Percentiles rank a stretch among this genome's conserved stretches.
phyloP scores from a whole-genome alignment of 2,797 vertebrate species.

The Vipera ursinii region DNA sequence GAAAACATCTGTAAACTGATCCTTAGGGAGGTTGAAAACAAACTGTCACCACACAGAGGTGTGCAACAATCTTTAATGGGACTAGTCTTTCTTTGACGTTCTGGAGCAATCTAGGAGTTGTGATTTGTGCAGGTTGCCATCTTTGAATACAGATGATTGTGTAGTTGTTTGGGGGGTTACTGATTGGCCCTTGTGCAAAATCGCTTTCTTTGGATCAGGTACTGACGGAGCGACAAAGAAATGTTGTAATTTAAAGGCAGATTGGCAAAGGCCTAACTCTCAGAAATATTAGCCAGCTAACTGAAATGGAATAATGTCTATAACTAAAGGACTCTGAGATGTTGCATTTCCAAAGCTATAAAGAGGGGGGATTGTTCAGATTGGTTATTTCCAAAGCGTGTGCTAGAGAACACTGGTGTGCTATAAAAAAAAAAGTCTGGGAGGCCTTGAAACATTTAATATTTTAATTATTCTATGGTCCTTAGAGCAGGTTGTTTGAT shows the following conservation, averaged over 20 bases:
- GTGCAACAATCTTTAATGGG: not conserved
- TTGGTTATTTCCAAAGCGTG: not conserved
- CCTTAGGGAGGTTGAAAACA: not conserved
- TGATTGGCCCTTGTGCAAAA: slow-evolving; percentile 13
- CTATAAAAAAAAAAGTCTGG: not conserved
- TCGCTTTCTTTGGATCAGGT: slow-evolving; percentile 14
- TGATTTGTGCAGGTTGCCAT: not conserved
- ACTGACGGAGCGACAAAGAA: slow-evolving; percentile 1
- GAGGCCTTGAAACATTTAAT: not conserved
- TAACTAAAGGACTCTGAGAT: not conserved
- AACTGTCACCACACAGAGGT: not conserved
- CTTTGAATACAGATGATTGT: slow-evolving; percentile 21
- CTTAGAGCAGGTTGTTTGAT: not conserved
- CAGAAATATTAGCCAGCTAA: not conserved
- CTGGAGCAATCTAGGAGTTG: not conserved
- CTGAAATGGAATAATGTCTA: slow-evolving; percentile 1
- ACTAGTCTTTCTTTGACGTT: not conserved
- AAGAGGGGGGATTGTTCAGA: too few relatives aligned
- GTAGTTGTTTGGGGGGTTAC: slow-evolving; percentile 9
- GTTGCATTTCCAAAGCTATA: too few relatives aligned
- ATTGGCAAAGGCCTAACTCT: slow-evolving; percentile 14
- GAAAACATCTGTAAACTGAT: not conserved
- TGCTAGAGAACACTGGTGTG: not conserved
- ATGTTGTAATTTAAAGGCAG: not conserved
- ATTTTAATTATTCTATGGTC: not conserved